A percentile compares a stretch with the other conserved stretches of the same genome.
Conservation (phyloP, 2,797 vertebrate species). For the Perodicticus potto region DNA sequence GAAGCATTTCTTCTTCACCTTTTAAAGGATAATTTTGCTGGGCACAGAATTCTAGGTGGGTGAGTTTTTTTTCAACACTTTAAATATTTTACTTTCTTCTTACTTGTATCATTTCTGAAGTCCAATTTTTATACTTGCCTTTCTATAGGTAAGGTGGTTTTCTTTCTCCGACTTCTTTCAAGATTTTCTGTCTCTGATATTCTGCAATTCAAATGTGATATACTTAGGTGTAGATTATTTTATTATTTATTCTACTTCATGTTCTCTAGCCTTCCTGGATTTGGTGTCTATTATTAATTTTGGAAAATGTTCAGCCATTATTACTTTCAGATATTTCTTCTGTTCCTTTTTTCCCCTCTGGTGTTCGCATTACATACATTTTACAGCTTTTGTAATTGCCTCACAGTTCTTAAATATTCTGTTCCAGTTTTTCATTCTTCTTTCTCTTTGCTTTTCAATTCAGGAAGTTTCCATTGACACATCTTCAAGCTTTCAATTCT, state of each 20-base stretch:
- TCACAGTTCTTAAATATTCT: background rate
- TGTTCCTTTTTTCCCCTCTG: background rate
- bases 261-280: background rate
- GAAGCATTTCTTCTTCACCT: background rate
- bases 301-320: background rate
- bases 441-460: background rate
- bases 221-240: background rate
- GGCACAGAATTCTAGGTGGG: background rate
- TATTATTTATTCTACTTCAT: background rate
- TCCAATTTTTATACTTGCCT: background rate
- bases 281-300: background rate
- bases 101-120: background rate
- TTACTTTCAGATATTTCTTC: background rate
- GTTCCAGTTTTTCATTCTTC: background rate
- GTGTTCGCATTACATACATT: background rate
- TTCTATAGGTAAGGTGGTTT: background rate
- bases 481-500: background rate
- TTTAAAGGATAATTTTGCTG: background rate
- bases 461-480: background rate
- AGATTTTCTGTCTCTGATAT: constrained; percentile 1
- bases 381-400: background rate
- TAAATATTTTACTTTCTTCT: background rate
- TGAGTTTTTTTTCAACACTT: background rate
- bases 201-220: background rate
- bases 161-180: constrained; percentile 22